Evolutionary conservation across 2,113 vertebrate species (phyloP), one percentile per base, ranked within the genome.

Genomic region (Bubo scandiacus): DNA sequence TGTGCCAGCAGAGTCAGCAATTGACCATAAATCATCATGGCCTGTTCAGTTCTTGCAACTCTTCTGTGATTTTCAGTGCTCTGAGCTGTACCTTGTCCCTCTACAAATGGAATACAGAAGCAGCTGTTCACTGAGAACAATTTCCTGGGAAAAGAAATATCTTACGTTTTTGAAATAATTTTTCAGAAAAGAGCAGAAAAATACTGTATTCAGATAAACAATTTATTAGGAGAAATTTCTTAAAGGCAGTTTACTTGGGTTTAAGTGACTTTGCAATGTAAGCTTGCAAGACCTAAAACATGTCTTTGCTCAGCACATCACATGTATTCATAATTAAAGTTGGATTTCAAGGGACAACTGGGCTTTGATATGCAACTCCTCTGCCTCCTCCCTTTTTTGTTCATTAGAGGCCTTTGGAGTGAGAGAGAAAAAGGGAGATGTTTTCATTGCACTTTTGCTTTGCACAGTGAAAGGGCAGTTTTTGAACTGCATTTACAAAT

Each of bases 301-400:
- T 77, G 91, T 77, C 95, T 95, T 95, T 95, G 91, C 91, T 97
- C 84, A 87, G 90, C 58, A 59, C 80, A 74, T 94, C 95, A 34
- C 96, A 80, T 59, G 80, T 82, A 91, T 97, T 94, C 97, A 95
- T 97, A 89, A 97, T 94, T 96, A 92, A 98, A 97, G 91, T 26
- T 88, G 86, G 90, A 96, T 98, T 98, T 98, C 96, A 97, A 97
- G 97, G 96, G 96, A 96, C 92, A 92, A 36, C 88, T 90, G 91
- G 95, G 86, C 96, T 97, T 92, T 90, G 91, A 97, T 97, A 91
- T 83, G 74, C 92, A 97, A 12, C 93, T 96, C 84, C 71, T 96
- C 96, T 74, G 91, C 95, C 95, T 92, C 90, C 81, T 91, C 86
- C 91, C 72, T 88, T 58, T 94, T 96, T 83, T 95, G 87, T 97